phyloP scores from a whole-genome alignment of 2,113 vertebrate genomes.

The Raja brachyura region DNA sequence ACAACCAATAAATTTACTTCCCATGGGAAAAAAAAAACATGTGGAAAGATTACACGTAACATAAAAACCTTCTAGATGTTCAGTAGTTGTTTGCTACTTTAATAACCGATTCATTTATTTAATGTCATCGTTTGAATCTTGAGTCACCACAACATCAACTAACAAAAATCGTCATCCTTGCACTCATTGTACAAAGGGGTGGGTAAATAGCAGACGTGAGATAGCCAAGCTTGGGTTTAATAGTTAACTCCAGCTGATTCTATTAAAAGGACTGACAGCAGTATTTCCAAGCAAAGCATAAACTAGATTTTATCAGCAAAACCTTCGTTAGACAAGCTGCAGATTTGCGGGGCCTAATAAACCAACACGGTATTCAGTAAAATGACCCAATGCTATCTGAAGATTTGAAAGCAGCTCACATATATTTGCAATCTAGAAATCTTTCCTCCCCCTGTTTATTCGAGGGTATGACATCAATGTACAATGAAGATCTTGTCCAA shows the following conservation, averaged over 20 bases:
- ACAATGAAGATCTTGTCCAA: not conserved
- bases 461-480: not conserved
- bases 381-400: not conserved
- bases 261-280: not conserved
- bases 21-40: not conserved
- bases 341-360: not conserved
- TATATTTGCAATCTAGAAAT: slow-evolving; percentile 7
- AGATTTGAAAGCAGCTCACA: slow-evolving; percentile 6
- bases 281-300: slow-evolving; percentile 14
- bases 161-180: not conserved
- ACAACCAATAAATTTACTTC: not conserved
- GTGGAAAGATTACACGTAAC: not conserved
- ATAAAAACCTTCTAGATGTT: not conserved
- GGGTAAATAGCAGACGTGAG: not conserved
- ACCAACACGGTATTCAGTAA: not conserved
- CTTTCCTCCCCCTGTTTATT: not conserved
- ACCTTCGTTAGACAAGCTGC: not conserved
- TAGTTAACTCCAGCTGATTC: not conserved
- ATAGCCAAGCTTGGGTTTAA: not conserved
- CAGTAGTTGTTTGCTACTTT: not conserved
- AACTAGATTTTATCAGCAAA: not conserved
- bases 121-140: not conserved
- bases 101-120: not conserved
- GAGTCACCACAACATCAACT: not conserved
- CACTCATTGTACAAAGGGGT: not conserved